A percentile compares a stretch with the other conserved stretches of the same genome.
phyloP scores from a whole-genome alignment of 2,113 vertebrate genomes.

The Hipposideros armiger region DNA sequence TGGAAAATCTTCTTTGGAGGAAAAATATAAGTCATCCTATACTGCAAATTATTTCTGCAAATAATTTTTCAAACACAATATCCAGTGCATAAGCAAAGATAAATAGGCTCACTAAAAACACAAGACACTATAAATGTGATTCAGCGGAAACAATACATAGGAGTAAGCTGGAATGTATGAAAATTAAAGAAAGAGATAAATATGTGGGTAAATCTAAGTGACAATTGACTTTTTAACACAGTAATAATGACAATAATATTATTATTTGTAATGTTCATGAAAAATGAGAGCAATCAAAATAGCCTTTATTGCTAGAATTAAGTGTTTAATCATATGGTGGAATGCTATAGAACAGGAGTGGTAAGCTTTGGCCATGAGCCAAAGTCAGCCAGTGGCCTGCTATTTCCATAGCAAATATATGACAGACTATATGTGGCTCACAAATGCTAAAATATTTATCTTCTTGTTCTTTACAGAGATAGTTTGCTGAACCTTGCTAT shows the following conservation, averaged over 20 bases:
- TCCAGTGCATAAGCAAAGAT: conserved; percentile 8
- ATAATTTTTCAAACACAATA: background rate
- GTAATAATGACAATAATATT: background rate
- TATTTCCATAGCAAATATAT: background rate
- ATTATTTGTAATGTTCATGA: background rate
- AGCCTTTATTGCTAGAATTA: background rate
- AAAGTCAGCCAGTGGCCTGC: no score
- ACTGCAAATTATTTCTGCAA: conserved; percentile 26
- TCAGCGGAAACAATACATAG: background rate
- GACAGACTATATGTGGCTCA: background rate
- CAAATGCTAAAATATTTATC: background rate
- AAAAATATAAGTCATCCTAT: background rate
- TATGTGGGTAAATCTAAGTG: background rate
- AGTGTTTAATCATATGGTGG: background rate
- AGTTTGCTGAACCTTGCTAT: background rate
- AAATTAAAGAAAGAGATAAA: background rate
- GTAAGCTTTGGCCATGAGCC: background rate
- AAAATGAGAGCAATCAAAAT: background rate
- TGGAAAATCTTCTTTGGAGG: background rate
- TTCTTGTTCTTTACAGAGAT: background rate
- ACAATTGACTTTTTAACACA: background rate
- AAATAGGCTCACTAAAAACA: background rate
- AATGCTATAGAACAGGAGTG: background rate
- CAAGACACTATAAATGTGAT: background rate
- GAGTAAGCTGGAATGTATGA: background rate